Conservation (phyloP, 2,888 invertebrate genomes). For the Ormia ochracea region DNA sequence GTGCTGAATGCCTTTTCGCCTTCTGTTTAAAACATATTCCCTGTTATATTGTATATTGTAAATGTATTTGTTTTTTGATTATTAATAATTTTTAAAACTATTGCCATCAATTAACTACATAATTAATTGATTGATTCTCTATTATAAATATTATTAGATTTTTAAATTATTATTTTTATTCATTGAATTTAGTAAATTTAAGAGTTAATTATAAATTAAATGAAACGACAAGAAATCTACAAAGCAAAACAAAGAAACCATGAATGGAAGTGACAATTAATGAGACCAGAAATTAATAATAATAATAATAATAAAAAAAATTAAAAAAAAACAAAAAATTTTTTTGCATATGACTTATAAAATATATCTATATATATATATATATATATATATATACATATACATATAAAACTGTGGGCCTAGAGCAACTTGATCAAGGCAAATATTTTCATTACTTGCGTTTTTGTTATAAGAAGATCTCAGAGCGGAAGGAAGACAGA, state of each 20-base stretch:
- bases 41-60: constrained; percentile 42
- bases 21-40: constrained; percentile 23
- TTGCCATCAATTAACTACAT: constrained; percentile 23
- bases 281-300: constrained; percentile 60
- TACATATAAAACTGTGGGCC: too few relatives aligned
- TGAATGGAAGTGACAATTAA: constrained; percentile 57
- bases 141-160: constrained; percentile 22
- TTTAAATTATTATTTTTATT: constrained; percentile 47
- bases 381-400: neutral
- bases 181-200: constrained; percentile 61
- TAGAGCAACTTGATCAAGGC: too few relatives aligned
- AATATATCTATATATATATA: constrained; percentile 44
- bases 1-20: constrained; percentile 55
- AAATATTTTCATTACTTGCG: too few relatives aligned
- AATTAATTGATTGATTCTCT: constrained; percentile 21
- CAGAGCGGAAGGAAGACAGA: too few relatives aligned
- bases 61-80: neutral
- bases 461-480: too few relatives aligned
- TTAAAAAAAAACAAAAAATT: constrained; percentile 7
- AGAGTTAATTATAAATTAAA: constrained; percentile 56
- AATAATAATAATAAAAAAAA: constrained; percentile 34
- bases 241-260: constrained; percentile 58
- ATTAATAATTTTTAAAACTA: too few relatives aligned
- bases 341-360: constrained; percentile 62
- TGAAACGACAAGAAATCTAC: constrained; percentile 38